Percentiles rank a stretch among this genome's conserved stretches.
These are phyloP conservation scores for Frankliniella fusca DNA, from an alignment of 2,888 invertebrate species.

Conservation along the genomic window DNA sequence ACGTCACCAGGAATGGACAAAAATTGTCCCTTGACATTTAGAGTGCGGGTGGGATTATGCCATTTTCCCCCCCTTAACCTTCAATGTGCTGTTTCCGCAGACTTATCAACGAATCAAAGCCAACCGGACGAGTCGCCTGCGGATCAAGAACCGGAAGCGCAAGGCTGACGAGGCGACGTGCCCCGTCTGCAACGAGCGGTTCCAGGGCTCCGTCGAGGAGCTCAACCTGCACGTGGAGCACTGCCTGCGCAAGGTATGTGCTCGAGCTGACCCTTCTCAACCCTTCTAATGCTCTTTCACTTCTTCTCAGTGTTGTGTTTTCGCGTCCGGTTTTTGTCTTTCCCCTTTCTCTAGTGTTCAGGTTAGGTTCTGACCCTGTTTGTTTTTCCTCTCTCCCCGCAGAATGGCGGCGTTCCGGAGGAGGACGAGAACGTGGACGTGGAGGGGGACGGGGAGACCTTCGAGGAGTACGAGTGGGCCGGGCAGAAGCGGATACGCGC, in stretches of 20 bases:
- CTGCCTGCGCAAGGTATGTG: slow-evolving; percentile 58
- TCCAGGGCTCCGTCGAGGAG: slow-evolving; percentile 60
- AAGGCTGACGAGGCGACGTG: slow-evolving; percentile 66
- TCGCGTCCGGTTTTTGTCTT: slow-evolving; percentile 15
- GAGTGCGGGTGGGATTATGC: no score
- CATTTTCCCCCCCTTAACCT: no score
- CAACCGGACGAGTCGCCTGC: slow-evolving; percentile 65
- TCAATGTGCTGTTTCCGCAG: slow-evolving; percentile 44
- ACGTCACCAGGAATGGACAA: no score
- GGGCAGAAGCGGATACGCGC: slow-evolving; percentile 77
- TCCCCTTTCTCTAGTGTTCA: slow-evolving; percentile 27
- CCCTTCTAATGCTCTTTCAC: no score
- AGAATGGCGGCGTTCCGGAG: slow-evolving; percentile 52
- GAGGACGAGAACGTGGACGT: slow-evolving; percentile 80
- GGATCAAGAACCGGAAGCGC: slow-evolving; percentile 65
- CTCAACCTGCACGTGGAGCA: slow-evolving; percentile 69
- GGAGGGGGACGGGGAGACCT: slow-evolving; percentile 58
- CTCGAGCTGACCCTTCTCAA: no score
- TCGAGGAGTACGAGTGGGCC: slow-evolving; percentile 88
- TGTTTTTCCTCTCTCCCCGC: slow-evolving; percentile 33
- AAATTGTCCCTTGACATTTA: no score
- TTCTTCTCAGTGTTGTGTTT: not conserved
- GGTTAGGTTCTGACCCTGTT: slow-evolving; percentile 6
- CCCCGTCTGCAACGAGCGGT: slow-evolving; percentile 73
- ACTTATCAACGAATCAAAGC: slow-evolving; percentile 69